Percentiles rank a stretch among this genome's conserved stretches.
Evolutionary conservation across 2,888 invertebrate species (phyloP).

Genomic region (Muschampia plurimacula): DNA sequence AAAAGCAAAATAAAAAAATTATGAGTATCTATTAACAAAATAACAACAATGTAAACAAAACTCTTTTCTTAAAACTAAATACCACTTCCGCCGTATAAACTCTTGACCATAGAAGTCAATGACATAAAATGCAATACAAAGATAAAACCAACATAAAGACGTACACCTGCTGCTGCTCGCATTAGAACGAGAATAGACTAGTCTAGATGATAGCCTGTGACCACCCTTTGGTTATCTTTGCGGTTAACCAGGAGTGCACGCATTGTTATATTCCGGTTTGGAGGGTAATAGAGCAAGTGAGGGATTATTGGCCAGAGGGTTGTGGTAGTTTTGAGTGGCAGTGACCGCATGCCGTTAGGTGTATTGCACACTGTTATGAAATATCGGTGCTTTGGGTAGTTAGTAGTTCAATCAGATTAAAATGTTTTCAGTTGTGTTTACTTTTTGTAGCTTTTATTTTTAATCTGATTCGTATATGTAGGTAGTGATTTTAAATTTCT

Average conservation of each 20-base stretch:
- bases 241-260: constrained; percentile 39
- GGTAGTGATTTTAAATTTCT: too few species aligned
- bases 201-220: constrained; percentile 31
- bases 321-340: constrained; percentile 36
- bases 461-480: too few species aligned
- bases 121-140: not conserved
- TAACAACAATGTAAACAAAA: not conserved
- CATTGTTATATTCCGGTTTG: constrained; percentile 39
- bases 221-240: constrained; percentile 38
- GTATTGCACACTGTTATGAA: constrained; percentile 15
- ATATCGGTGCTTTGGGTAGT: not conserved
- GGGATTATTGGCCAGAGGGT: constrained; percentile 39
- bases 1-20: not conserved
- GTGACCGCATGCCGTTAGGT: constrained; percentile 29
- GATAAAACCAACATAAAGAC: constrained; percentile 6
- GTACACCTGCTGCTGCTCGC: not conserved
- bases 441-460: too few species aligned
- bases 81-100: not conserved
- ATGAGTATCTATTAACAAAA: not conserved
- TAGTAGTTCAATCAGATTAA: not conserved
- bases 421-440: too few species aligned
- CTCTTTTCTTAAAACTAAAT: not conserved
- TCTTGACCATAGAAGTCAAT: not conserved
- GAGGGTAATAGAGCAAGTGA: constrained; percentile 40
- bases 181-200: constrained; percentile 28